Percentiles rank a stretch among this genome's conserved stretches.
phyloP scores from a whole-genome alignment of 1,140 invertebrate species.

The Bathynomus jamesi region DNA sequence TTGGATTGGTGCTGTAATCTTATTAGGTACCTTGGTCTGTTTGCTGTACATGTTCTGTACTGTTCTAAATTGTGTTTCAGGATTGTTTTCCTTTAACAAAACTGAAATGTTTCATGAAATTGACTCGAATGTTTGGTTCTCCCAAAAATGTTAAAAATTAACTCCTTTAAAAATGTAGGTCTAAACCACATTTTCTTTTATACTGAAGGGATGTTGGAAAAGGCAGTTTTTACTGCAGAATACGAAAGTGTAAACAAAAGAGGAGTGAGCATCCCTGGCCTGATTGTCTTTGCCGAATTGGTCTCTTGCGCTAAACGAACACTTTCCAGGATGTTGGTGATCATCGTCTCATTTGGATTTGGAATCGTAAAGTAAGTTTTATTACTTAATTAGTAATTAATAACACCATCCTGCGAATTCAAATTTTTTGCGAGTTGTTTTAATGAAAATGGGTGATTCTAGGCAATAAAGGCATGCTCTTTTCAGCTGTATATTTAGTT shows the following conservation, averaged over 20 bases:
- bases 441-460: too few relatives aligned
- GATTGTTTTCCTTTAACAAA: too few relatives aligned
- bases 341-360: constrained; percentile 88
- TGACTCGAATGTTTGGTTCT: too few relatives aligned
- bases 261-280: constrained; percentile 58
- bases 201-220: constrained; percentile 29
- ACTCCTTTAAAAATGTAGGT: too few relatives aligned
- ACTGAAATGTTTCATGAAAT: too few relatives aligned
- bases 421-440: too few relatives aligned
- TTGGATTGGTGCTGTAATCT: constrained; percentile 85
- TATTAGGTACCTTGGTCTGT: constrained; percentile 69
- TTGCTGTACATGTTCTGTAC: neutral
- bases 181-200: neutral
- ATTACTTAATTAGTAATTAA: too few relatives aligned
- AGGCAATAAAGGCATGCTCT: too few relatives aligned
- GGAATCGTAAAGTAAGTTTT: constrained; percentile 77
- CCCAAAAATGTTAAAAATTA: too few relatives aligned
- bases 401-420: too few relatives aligned
- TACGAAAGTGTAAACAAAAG: constrained; percentile 70
- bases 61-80: too few relatives aligned
- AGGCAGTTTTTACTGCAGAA: constrained; percentile 82
- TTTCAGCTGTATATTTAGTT: too few relatives aligned
- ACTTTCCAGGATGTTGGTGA: constrained; percentile 81
- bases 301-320: constrained; percentile 81
- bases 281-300: constrained; percentile 73